These are phyloP conservation scores for Hucho hucho DNA, from an alignment of 2,113 vertebrate species.

Conservation along the genomic window DNA sequence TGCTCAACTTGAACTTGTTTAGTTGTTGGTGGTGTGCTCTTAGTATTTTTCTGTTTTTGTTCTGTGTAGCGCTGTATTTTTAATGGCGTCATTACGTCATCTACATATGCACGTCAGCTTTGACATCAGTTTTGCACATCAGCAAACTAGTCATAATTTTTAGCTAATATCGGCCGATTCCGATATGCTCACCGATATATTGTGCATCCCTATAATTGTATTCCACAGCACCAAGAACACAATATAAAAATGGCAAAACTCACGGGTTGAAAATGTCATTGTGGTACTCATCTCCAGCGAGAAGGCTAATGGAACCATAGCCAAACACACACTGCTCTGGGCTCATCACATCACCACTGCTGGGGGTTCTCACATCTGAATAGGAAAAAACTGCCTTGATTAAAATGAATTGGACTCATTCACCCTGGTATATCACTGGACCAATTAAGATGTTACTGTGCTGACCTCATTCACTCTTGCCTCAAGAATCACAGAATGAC, in stretches of 20 bases:
- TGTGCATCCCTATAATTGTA: no score
- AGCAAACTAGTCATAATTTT: no score
- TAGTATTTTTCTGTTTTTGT: no score
- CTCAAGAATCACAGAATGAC: not conserved
- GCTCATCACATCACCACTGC: conserved; percentile 42
- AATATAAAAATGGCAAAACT: conserved; percentile 32
- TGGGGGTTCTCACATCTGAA: conserved; percentile 50
- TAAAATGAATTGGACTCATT: not conserved
- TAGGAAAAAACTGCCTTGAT: not conserved
- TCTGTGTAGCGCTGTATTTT: no score
- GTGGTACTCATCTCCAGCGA: conserved; percentile 65
- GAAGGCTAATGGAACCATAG: conserved; percentile 60
- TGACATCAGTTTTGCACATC: no score
- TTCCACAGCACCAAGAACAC: no score
- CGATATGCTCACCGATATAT: no score
- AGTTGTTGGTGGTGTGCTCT: no score
- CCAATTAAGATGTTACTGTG: not conserved
- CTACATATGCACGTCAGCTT: no score
- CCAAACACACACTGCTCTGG: conserved; percentile 72
- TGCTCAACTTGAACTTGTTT: no score
- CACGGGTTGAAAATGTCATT: conserved; percentile 71
- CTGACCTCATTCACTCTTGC: not conserved
- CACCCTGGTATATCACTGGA: not conserved
- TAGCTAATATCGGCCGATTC: no score
- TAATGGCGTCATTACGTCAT: no score